phyloP scores from a whole-genome alignment of 1,140 invertebrate genomes.

The Druon quercuslanigerum region DNA sequence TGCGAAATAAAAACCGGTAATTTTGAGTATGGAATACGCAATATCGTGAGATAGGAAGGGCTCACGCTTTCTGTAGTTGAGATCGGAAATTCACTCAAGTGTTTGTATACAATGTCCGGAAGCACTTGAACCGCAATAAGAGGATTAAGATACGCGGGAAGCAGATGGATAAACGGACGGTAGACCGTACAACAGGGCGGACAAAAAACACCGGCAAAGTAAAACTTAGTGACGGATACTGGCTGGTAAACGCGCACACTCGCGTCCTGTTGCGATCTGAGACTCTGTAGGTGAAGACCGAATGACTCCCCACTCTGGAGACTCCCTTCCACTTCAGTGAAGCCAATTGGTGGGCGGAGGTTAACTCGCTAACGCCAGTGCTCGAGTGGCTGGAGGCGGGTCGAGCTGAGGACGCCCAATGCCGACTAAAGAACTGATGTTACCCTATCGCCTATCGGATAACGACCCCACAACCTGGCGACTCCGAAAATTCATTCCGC shows the following conservation, averaged over 20 bases:
- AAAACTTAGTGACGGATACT: neutral
- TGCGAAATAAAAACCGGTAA: neutral
- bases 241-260: constrained; percentile 55
- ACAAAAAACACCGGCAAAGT: neutral
- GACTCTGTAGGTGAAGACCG: constrained; percentile 23
- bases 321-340: constrained; percentile 35
- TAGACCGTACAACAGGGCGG: neutral
- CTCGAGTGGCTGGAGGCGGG: constrained; percentile 41
- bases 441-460: constrained; percentile 42
- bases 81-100: neutral
- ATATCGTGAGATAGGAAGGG: neutral
- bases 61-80: neutral
- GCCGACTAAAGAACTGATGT: constrained; percentile 1
- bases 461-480: constrained; percentile 40
- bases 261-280: constrained; percentile 66
- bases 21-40: neutral
- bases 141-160: neutral
- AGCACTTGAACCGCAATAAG: neutral
- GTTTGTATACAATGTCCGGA: neutral
- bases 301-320: constrained; percentile 44
- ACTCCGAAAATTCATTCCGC: constrained; percentile 24
- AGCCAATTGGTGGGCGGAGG: constrained; percentile 42
- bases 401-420: constrained; percentile 43
- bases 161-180: neutral
- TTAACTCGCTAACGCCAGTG: neutral